Percentiles rank a stretch among this genome's conserved stretches.
Evolutionary conservation across 2,888 invertebrate species (phyloP).

Genomic region (Tryphoninae sp.): DNA sequence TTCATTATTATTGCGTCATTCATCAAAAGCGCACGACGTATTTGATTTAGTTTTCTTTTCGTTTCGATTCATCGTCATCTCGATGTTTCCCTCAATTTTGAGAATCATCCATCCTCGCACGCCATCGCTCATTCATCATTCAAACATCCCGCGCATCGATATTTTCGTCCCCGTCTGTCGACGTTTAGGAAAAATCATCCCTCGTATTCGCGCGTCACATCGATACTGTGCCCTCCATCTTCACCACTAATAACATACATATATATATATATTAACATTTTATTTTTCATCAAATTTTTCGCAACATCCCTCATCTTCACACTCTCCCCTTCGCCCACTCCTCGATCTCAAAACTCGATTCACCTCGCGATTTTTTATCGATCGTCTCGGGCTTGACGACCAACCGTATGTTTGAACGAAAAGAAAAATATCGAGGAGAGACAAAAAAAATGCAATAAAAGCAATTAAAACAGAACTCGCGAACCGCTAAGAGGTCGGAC

Average conservation of each 20-base stretch:
- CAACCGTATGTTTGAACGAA: slow-evolving; percentile 1
- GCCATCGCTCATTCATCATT: slow-evolving; percentile 28
- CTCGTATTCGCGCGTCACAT: not conserved
- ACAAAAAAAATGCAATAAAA: slow-evolving; percentile 48
- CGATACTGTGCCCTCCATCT: not conserved
- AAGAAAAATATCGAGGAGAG: slow-evolving; percentile 33
- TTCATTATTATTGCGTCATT: slow-evolving; percentile 38
- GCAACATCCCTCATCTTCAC: slow-evolving; percentile 27
- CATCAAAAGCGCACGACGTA: slow-evolving; percentile 5
- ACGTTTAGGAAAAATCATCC: slow-evolving; percentile 23
- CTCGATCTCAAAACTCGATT: slow-evolving; percentile 16
- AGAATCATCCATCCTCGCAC: slow-evolving; percentile 7
- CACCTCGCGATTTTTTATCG: slow-evolving; percentile 18
- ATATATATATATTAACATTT: not conserved
- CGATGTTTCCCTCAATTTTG: slow-evolving; percentile 21
- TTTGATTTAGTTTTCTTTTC: slow-evolving; percentile 10
- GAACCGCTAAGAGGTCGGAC: not conserved
- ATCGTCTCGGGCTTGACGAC: slow-evolving; percentile 40
- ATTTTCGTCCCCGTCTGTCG: not conserved
- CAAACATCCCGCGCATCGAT: slow-evolving; percentile 15
- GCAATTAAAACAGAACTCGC: not conserved
- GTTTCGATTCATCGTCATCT: slow-evolving; percentile 20
- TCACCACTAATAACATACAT: not conserved
- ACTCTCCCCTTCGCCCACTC: not conserved
- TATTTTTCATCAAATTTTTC: slow-evolving; percentile 1